A percentile compares a stretch with the other conserved stretches of the same genome.
phyloP scores from a whole-genome alignment of 2,113 vertebrate species.

The Hemichromis elongatus region DNA sequence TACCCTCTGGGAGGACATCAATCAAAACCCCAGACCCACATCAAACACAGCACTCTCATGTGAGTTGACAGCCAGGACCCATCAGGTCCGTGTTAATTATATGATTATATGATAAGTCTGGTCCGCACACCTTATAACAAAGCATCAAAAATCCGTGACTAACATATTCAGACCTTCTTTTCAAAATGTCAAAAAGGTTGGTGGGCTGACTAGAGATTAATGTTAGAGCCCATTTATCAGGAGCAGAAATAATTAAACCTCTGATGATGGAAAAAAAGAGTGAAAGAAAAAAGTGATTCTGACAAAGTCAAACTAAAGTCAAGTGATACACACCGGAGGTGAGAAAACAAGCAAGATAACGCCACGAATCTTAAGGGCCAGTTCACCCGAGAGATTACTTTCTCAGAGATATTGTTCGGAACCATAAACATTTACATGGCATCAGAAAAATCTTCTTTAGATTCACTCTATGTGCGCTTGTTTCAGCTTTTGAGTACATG shows the following conservation, averaged over 20 bases:
- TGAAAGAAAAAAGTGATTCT: not conserved
- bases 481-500: not conserved
- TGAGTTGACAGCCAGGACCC: not conserved
- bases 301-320: not conserved
- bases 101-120: constrained; percentile 25
- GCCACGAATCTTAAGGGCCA: not conserved
- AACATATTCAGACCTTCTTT: not conserved
- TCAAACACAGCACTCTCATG: not conserved
- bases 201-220: not conserved
- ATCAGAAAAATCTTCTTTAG: not conserved
- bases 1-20: not conserved
- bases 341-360: not conserved
- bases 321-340: not conserved
- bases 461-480: not conserved
- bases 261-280: not conserved
- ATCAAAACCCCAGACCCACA: not conserved
- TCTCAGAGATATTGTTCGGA: not conserved
- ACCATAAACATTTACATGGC: not conserved
- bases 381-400: not conserved
- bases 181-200: constrained; percentile 10
- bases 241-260: not conserved
- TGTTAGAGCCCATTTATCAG: not conserved
- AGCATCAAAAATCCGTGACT: not conserved
- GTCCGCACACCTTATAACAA: not conserved
- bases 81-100: constrained; percentile 14